Percentiles rank a stretch among this genome's conserved stretches.
Evolutionary conservation across 2,797 vertebrate genomes (phyloP).

Genomic region (Gymnopithys bicolor): DNA sequence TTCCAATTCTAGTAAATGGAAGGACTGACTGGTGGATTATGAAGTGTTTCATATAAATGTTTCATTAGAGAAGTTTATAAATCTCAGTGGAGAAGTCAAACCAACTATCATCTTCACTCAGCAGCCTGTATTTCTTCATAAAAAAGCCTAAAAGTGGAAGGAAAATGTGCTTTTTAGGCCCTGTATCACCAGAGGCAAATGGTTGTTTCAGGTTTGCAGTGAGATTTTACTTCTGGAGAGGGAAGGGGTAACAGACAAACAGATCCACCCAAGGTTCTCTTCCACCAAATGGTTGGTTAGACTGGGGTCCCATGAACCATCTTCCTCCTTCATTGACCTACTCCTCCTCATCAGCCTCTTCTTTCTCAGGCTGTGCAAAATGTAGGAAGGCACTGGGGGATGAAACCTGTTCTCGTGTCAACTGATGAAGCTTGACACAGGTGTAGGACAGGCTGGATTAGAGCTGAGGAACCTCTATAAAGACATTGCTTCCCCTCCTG

Average conservation of each 20-base stretch:
- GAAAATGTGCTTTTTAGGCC: background rate
- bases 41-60: constrained; percentile 30
- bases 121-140: background rate
- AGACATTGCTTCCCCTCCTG: background rate
- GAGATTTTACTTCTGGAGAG: background rate
- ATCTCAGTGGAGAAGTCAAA: background rate
- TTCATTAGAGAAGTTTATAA: background rate
- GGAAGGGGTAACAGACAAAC: background rate
- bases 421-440: fast-evolving
- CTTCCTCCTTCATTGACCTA: fast-evolving
- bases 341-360: background rate
- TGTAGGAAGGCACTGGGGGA: background rate
- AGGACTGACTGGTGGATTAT: background rate
- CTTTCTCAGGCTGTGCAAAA: fast-evolving
- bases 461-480: background rate
- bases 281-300: background rate
- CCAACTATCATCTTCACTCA: background rate
- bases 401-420: background rate
- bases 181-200: background rate
- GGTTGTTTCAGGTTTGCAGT: background rate
- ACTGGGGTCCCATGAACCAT: background rate
- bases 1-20: background rate
- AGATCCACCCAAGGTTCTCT: background rate
- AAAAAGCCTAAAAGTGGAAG: background rate
- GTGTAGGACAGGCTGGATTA: background rate